phyloP scores from a whole-genome alignment of 2,113 vertebrate genomes.

The Anguilla rostrata region DNA sequence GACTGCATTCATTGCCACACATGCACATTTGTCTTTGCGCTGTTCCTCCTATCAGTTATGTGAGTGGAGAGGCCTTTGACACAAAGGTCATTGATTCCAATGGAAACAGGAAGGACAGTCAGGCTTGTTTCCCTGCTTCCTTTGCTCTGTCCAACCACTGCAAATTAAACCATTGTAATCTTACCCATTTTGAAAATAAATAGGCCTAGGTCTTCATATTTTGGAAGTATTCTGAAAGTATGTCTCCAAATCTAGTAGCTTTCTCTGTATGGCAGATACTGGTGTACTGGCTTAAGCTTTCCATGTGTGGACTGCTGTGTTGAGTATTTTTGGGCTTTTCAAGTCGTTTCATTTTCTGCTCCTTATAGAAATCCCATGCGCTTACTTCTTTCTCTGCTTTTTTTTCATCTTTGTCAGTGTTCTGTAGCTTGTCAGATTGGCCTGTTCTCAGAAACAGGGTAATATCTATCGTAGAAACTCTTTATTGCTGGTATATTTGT shows the following conservation, averaged over 20 bases:
- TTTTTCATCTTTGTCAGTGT: not conserved
- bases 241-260: not conserved
- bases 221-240: not conserved
- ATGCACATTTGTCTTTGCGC: not conserved
- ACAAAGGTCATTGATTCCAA: not conserved
- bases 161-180: not conserved
- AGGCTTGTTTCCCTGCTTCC: not conserved
- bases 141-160: not conserved
- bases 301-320: not conserved
- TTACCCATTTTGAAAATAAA: not conserved
- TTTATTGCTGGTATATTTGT: constrained; percentile 11
- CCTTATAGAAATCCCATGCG: not conserved
- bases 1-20: not conserved
- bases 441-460: not conserved
- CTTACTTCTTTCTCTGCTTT: not conserved
- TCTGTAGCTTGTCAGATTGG: not conserved
- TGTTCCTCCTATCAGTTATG: not conserved
- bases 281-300: not conserved
- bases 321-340: not conserved
- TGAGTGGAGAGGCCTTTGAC: not conserved
- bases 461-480: not conserved
- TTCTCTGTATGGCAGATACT: not conserved
- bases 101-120: not conserved
- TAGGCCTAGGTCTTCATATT: not conserved
- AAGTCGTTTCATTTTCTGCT: not conserved